Percentiles rank a stretch among this genome's conserved stretches.
These are phyloP conservation scores for Pollenia griseotomentosa DNA, from an alignment of 2,888 invertebrate species.

Conservation along the genomic window DNA sequence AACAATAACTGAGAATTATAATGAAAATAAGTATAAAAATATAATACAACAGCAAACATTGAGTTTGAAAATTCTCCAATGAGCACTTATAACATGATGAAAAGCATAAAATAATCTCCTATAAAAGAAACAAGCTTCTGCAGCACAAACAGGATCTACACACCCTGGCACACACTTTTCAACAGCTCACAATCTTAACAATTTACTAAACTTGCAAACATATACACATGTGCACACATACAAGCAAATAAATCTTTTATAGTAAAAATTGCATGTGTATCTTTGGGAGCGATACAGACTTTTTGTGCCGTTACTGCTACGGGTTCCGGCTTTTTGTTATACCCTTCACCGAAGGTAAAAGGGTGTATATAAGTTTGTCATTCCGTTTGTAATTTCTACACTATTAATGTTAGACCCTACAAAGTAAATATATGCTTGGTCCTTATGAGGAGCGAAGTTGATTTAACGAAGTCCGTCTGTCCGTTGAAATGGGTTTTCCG, in stretches of 20 bases:
- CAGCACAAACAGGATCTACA: neutral
- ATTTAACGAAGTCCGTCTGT: too few relatives aligned
- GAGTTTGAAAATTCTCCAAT: slow-evolving; percentile 44
- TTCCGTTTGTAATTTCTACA: too few relatives aligned
- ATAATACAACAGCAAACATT: slow-evolving; percentile 26
- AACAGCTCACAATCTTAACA: neutral
- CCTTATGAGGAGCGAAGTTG: too few relatives aligned
- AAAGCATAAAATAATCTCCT: slow-evolving; percentile 62
- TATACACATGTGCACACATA: neutral
- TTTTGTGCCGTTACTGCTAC: neutral
- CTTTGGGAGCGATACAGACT: neutral
- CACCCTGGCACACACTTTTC: neutral
- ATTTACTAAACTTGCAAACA: too few relatives aligned
- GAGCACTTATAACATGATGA: slow-evolving; percentile 66
- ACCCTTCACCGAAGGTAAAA: too few relatives aligned
- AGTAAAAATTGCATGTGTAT: neutral
- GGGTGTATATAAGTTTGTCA: too few relatives aligned
- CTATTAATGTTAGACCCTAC: too few relatives aligned
- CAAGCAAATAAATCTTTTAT: neutral
- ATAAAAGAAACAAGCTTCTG: slow-evolving; percentile 25
- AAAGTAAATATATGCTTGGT: too few relatives aligned
- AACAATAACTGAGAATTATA: neutral
- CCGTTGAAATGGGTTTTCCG: too few relatives aligned
- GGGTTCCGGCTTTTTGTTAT: neutral
- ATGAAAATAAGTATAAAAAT: slow-evolving; percentile 16